These are phyloP conservation scores for human (Homo sapiens) DNA, from an alignment of 2,113 vertebrate species.

Conservation along the genomic window DNA sequence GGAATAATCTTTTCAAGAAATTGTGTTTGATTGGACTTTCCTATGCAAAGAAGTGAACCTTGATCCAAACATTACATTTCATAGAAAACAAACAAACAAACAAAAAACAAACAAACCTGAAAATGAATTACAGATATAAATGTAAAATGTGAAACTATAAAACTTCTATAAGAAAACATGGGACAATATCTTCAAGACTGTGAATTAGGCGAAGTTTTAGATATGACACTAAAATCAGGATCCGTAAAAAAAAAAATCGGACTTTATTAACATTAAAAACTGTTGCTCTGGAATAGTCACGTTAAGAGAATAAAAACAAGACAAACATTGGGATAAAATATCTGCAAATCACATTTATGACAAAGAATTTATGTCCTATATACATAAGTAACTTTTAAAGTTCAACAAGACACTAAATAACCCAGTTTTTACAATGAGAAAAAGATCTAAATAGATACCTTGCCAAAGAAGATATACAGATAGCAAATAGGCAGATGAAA, in stretches of 20 bases:
- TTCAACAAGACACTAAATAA: neutral
- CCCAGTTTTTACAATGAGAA: neutral
- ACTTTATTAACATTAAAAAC: constrained; percentile 11
- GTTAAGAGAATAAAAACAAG: neutral
- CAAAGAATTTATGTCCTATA: neutral
- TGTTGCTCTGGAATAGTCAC: neutral
- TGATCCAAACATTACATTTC: neutral
- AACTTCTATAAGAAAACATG: neutral
- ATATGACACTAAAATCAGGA: neutral
- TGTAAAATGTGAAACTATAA: neutral
- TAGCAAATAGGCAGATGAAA: neutral
- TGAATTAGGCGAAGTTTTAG: neutral
- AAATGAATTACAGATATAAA: neutral
- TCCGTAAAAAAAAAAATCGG: neutral
- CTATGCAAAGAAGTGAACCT: neutral
- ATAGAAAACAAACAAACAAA: neutral
- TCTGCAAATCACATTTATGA: neutral
- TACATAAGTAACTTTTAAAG: neutral
- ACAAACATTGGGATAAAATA: neutral
- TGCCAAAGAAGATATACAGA: neutral
- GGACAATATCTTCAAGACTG: neutral
- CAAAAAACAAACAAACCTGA: neutral
- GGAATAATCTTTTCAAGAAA: neutral
- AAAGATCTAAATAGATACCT: neutral
- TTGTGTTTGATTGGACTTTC: neutral